Base-by-base conservation (phyloP, 1,140 invertebrate genomes). In the Amyelois transitella region DNA sequence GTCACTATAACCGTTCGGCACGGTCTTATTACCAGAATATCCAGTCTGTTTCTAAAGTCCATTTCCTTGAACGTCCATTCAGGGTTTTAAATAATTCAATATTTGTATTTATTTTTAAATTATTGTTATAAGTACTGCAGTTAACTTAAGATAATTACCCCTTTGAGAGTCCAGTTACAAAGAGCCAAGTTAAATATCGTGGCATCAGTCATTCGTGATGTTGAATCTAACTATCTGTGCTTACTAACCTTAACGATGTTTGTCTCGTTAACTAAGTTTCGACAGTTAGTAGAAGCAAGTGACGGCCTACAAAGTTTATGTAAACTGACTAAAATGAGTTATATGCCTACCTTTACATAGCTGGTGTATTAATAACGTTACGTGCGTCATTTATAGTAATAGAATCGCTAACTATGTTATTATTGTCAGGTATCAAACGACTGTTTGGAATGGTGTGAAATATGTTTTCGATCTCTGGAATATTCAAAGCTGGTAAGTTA, bases 191-290 rank as follows among this genome's bases (percentile, higher is more conserved):
- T 38, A 6, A n/a, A 38, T 14, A 38, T 38, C 32, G 43, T 24
- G 38, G 21, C 51, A 62, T 58, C 49, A 51, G 49, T 62, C 49
- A 52, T 50, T 48, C 43, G 49, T 28, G 52, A 51, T 51, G 28
- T 52, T 7, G 32, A 14, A 18, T 52, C 54, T 51, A 59, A 55
- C 43, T 54, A 52, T 45, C 50, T 63, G 54, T 55, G 17, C 53
- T 55, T 43, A 19, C 43, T 47, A 51, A 51, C 51, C 48, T 12
- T 59, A 63, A 67, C 51, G 52, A 60, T 58, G 55, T 59, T 60
- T 68, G 59, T 50, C 53, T 65, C 58, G 62, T 58, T 68, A 66
- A 63, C 60, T 60, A 65, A 71, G 66, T 65, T 61, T 64, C 56
- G 60, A 59, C 64, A 63, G 62, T 67, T 67, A 58, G 45, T 47